These are phyloP conservation scores for Dicaeum eximium DNA, from an alignment of 2,113 vertebrate species.

Conservation along the genomic window DNA sequence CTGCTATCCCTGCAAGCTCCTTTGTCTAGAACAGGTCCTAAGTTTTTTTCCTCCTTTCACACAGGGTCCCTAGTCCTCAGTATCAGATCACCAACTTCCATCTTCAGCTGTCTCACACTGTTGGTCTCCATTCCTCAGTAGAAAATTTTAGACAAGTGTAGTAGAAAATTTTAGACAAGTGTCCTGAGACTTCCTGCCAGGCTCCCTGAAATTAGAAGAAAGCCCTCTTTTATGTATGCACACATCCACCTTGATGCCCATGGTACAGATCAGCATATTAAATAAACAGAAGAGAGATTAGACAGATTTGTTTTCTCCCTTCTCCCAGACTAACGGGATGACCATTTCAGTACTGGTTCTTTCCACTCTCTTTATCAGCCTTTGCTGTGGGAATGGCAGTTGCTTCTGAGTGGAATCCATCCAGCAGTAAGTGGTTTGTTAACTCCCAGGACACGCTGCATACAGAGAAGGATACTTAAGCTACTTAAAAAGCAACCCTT, in stretches of 20 bases:
- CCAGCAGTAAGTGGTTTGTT: neutral
- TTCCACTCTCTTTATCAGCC: neutral
- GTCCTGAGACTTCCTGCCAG: neutral
- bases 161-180: neutral
- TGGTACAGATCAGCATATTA: neutral
- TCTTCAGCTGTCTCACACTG: neutral
- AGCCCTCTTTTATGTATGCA: neutral
- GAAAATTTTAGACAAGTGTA: neutral
- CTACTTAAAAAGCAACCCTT: conserved; percentile 3
- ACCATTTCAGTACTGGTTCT: neutral
- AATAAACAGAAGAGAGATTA: neutral
- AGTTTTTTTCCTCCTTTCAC: neutral
- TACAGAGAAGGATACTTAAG: neutral
- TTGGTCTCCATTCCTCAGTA: neutral
- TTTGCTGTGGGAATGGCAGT: neutral
- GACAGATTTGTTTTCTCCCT: neutral
- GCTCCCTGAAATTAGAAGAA: neutral
- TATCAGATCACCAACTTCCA: neutral
- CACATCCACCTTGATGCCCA: neutral
- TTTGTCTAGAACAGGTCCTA: fast-evolving
- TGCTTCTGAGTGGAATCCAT: neutral
- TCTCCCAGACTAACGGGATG: neutral
- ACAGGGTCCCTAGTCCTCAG: neutral
- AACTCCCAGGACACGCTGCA: neutral
- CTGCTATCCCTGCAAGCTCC: neutral